Evolutionary conservation across 2,797 vertebrate species (phyloP).

Genomic region (Coregonus suidteri): DNA sequence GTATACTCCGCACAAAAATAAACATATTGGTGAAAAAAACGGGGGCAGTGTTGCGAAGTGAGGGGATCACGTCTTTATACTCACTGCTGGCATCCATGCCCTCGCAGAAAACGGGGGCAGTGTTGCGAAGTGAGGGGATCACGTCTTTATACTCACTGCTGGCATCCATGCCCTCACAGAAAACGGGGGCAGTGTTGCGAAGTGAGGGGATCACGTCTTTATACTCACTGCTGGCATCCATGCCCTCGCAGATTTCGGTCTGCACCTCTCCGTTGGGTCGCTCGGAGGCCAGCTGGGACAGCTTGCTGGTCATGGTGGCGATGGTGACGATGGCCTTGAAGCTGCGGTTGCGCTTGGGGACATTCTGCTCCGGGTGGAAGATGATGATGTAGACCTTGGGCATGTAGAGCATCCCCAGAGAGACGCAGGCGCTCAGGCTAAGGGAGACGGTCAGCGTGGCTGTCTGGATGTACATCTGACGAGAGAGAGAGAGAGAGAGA

Average conservation of each 20-base stretch:
- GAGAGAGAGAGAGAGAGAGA: conserved; percentile 22
- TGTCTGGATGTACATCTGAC: conserved; percentile 99
- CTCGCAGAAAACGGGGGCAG: conserved; percentile 75
- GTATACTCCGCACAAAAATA: background rate
- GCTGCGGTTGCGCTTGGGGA: conserved; percentile 94
- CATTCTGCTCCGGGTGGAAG: conserved; percentile 95
- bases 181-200: conserved; percentile 24
- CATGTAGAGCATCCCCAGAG: conserved; percentile 97
- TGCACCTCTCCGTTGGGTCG: conserved; percentile 95
- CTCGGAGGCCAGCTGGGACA: conserved; percentile 91
- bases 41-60: conserved; percentile 30
- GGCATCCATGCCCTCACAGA: conserved; percentile 90
- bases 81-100: conserved; percentile 93
- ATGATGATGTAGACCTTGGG: conserved; percentile 98
- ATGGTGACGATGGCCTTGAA: conserved; percentile 97
- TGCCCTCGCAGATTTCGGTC: conserved; percentile 93
- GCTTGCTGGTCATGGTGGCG: conserved; percentile 93
- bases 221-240: conserved; percentile 91
- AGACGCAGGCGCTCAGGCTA: conserved; percentile 97
- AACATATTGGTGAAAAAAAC: background rate
- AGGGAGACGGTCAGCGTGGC: conserved; percentile 95
- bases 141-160: conserved; percentile 82
- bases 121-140: conserved; percentile 14
- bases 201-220: conserved; percentile 26
- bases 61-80: conserved; percentile 55